phyloP scores from a whole-genome alignment of 2,113 vertebrate genomes.

The Vulpes ferrilata region DNA sequence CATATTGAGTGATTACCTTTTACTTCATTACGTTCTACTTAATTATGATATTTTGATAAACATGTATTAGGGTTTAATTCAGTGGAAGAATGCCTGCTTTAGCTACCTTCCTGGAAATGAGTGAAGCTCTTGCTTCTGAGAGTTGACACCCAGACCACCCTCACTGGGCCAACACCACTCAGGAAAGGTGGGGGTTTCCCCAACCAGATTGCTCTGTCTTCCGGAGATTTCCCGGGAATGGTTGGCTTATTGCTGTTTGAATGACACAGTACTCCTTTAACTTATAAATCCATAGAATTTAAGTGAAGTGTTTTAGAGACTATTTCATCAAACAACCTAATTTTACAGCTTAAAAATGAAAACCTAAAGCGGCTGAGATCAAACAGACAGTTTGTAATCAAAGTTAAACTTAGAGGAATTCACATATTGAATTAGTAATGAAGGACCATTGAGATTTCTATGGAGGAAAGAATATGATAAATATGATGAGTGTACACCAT shows the following conservation, averaged over 20 bases:
- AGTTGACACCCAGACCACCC: neutral
- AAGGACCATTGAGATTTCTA: neutral
- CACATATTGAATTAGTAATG: neutral
- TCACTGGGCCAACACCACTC: neutral
- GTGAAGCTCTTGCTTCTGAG: neutral
- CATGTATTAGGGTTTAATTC: neutral
- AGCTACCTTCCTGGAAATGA: neutral
- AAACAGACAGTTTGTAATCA: conserved; percentile 25
- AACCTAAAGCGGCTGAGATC: neutral
- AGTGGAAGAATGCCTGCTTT: neutral
- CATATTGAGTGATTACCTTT: neutral
- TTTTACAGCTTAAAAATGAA: conserved; percentile 46
- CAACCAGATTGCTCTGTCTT: neutral
- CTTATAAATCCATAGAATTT: neutral
- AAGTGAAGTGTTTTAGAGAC: conserved; percentile 35
- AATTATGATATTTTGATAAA: conserved; percentile 13
- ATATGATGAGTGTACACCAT: neutral
- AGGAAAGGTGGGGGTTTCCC: neutral
- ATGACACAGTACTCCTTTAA: neutral
- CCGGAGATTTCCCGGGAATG: fast-evolving
- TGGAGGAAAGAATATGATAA: neutral
- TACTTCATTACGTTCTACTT: neutral
- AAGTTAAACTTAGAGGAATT: conserved; percentile 13
- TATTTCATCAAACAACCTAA: conserved; percentile 17
- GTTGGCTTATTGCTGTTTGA: neutral